Evolutionary conservation across 92 coral and sea anemone species (phyloP).

Genomic region (Parazoanthus atlanticus): DNA sequence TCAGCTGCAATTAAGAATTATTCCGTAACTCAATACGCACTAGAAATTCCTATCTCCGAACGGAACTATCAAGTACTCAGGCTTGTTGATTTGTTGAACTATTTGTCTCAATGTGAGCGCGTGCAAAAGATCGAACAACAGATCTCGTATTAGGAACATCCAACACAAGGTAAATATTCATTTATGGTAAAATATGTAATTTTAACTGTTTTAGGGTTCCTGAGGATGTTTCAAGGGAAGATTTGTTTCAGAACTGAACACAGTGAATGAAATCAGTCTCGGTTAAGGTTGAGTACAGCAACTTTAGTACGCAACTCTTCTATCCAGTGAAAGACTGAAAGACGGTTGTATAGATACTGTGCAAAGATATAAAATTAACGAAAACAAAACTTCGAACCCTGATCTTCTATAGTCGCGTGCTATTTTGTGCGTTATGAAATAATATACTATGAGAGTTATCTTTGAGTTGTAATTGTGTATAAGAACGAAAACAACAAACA

Average conservation of each 20-base stretch:
- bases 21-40: slow-evolving; percentile 31
- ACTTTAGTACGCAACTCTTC: neutral
- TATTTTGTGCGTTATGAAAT: no score
- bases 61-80: slow-evolving; percentile 12
- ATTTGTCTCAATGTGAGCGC: slow-evolving; percentile 8
- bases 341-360: neutral
- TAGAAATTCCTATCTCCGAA: slow-evolving; percentile 27
- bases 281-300: neutral
- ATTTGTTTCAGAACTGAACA: neutral
- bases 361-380: neutral
- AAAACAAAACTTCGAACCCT: no score
- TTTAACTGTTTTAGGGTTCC: neutral
- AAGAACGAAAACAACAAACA: neutral
- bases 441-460: neutral
- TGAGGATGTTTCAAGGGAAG: neutral
- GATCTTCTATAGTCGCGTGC: no score
- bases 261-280: neutral
- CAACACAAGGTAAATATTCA: neutral
- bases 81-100: slow-evolving; percentile 34
- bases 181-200: neutral
- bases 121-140: neutral
- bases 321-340: neutral
- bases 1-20: slow-evolving; percentile 33
- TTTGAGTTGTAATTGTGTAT: no score
- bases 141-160: neutral